These are phyloP conservation scores for Cremastinae sp. DNA, from an alignment of 2,888 invertebrate species.

Conservation along the genomic window DNA sequence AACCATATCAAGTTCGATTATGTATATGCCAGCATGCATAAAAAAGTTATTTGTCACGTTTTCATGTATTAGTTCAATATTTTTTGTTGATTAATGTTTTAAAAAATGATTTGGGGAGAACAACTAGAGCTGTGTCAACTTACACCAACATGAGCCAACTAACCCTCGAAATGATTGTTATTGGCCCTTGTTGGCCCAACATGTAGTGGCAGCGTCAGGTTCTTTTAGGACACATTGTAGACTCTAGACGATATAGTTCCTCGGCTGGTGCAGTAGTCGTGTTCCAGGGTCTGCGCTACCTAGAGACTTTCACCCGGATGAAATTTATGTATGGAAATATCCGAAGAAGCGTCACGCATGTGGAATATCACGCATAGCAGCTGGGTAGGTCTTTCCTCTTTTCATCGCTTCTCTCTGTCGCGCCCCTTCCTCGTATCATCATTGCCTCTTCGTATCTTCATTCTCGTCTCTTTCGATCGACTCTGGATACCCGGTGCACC, in stretches of 20 bases:
- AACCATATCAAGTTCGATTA: too few relatives aligned
- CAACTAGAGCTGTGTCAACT: too few relatives aligned
- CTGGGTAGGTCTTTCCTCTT: conserved; percentile 69
- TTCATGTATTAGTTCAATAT: too few relatives aligned
- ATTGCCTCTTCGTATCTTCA: conserved; percentile 32
- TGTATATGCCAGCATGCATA: too few relatives aligned
- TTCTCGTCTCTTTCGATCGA: conserved; percentile 6
- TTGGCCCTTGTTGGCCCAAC: too few relatives aligned
- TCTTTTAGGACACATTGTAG: too few relatives aligned
- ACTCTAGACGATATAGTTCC: not conserved
- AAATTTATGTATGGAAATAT: conserved; percentile 78
- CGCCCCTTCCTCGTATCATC: not conserved
- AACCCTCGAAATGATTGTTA: too few relatives aligned
- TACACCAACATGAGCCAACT: too few relatives aligned
- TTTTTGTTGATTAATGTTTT: too few relatives aligned
- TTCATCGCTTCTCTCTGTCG: not conserved
- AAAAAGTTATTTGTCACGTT: too few relatives aligned
- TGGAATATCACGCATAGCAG: conserved; percentile 75
- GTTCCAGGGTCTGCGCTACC: conserved; percentile 59
- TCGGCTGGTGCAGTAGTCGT: conserved; percentile 55
- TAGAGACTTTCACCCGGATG: conserved; percentile 68
- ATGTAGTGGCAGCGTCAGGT: too few relatives aligned
- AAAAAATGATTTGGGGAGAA: too few relatives aligned
- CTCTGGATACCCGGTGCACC: conserved; percentile 13
- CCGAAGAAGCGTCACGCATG: conserved; percentile 76